Conservation (phyloP, 2,113 vertebrate species). For the Lipotes vexillifer region DNA sequence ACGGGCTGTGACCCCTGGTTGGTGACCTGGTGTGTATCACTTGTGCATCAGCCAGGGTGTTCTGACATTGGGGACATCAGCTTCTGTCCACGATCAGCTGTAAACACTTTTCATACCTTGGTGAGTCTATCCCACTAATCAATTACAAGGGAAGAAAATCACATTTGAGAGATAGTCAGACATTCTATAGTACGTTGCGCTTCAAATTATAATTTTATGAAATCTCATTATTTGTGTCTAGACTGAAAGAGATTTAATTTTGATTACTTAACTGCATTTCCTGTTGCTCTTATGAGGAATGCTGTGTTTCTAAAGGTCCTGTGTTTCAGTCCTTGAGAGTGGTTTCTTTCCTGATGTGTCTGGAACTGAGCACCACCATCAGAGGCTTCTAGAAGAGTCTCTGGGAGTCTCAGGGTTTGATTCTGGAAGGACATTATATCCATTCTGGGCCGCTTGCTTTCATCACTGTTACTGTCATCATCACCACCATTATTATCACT, state of each 20-base stretch:
- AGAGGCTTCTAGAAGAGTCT: neutral
- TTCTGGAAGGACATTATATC: neutral
- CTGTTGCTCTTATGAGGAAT: neutral
- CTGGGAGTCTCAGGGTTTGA: neutral
- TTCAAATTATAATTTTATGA: neutral
- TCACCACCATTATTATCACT: neutral
- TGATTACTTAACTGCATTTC: neutral
- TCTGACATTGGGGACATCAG: neutral
- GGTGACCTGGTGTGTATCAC: fast-evolving
- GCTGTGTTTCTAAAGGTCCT: neutral
- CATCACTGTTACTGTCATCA: neutral
- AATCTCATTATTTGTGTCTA: neutral
- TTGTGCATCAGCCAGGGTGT: too few species aligned
- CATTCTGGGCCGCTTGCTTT: neutral
- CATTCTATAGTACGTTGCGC: neutral
- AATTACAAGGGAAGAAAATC: neutral
- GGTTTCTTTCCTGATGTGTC: neutral
- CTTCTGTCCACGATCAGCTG: neutral
- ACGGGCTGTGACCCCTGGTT: too few species aligned
- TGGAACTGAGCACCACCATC: neutral
- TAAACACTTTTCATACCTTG: neutral
- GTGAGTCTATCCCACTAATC: too few species aligned
- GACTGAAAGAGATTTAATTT: neutral
- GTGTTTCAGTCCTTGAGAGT: neutral
- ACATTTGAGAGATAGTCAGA: neutral